phyloP scores from a whole-genome alignment of 2,888 invertebrate genomes.

The Calliopum simillimum region DNA sequence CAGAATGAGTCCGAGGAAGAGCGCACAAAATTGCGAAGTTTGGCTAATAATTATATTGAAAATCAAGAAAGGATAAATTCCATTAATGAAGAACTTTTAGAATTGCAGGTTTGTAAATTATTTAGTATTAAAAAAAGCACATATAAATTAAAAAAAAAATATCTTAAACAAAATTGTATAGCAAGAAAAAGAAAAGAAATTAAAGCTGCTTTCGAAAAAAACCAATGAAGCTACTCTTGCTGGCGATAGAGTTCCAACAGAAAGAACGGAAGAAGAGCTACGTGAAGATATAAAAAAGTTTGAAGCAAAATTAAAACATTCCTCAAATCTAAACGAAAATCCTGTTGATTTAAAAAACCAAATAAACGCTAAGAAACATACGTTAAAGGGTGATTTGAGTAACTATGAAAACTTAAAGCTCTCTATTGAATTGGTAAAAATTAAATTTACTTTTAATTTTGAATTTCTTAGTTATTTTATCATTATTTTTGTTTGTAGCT shows the following conservation, averaged over 20 bases:
- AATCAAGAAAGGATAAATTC: conserved; percentile 44
- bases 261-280: conserved; percentile 65
- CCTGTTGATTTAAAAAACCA: conserved; percentile 58
- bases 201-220: conserved; percentile 42
- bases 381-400: conserved; percentile 46
- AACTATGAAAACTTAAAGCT: conserved; percentile 53
- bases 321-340: conserved; percentile 54
- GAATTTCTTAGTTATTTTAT: not conserved
- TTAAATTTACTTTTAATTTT: not conserved
- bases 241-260: conserved; percentile 61
- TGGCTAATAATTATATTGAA: conserved; percentile 39
- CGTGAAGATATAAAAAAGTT: conserved; percentile 58
- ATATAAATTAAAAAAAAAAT: not conserved
- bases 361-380: conserved; percentile 66
- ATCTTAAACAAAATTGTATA: conserved; percentile 12
- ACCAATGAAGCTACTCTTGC: conserved; percentile 51
- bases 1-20: conserved; percentile 48
- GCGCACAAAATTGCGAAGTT: conserved; percentile 47
- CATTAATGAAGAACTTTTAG: conserved; percentile 36
- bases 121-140: not conserved
- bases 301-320: conserved; percentile 58
- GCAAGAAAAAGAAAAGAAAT: conserved; percentile 42
- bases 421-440: conserved; percentile 66
- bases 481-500: conserved; percentile 61
- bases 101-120: conserved; percentile 37